Evolutionary conservation across 2,797 vertebrate genomes (phyloP).

Genomic region (Halcyon badia): DNA sequence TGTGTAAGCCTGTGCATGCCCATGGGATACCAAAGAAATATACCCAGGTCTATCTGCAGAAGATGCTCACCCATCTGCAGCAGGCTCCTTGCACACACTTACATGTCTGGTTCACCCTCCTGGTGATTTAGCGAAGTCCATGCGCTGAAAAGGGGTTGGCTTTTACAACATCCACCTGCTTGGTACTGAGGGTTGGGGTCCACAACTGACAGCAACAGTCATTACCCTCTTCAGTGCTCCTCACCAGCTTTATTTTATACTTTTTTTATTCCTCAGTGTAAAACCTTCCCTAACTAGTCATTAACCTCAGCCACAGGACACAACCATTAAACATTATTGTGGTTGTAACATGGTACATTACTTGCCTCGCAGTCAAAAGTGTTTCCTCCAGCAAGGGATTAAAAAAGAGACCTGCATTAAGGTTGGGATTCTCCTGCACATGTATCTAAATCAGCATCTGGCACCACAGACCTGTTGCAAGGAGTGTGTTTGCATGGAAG

Average conservation of each 20-base stretch:
- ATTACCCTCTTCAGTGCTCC: not conserved
- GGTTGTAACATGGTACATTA: conserved; percentile 62
- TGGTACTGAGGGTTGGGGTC: not conserved
- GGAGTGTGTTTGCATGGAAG: not conserved
- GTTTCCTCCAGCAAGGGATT: conserved; percentile 1
- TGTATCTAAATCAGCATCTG: not conserved
- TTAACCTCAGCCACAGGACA: conserved; percentile 64
- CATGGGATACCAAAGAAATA: not conserved
- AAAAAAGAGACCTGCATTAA: not conserved
- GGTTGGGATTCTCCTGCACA: not conserved
- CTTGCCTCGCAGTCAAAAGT: not conserved
- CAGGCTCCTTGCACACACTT: not conserved
- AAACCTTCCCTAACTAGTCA: conserved; percentile 49
- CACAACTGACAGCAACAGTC: not conserved
- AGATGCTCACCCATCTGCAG: not conserved
- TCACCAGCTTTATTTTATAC: not conserved
- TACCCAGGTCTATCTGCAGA: not conserved
- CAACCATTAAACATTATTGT: conserved; percentile 55
- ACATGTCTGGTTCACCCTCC: not conserved
- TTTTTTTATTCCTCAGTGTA: not conserved
- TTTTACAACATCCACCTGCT: conserved; percentile 15
- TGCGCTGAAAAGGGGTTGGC: not conserved
- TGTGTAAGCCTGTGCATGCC: not conserved
- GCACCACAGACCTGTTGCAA: not conserved
- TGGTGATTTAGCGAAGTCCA: not conserved